These are phyloP conservation scores for Sceloporus tristichus DNA, from an alignment of 2,113 vertebrate species.

Conservation along the genomic window DNA sequence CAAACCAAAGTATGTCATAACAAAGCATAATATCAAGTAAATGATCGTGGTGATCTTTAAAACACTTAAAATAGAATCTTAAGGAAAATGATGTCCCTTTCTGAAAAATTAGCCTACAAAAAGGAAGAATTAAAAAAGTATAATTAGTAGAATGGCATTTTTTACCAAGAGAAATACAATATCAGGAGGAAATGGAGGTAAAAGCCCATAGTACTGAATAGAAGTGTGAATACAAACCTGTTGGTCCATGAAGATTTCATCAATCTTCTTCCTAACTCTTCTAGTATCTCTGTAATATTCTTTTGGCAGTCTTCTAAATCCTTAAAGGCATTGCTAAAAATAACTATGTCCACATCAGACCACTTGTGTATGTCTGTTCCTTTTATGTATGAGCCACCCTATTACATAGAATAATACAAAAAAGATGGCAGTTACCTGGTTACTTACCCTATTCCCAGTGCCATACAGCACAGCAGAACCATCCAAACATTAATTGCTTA, in stretches of 20 bases:
- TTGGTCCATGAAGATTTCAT: constrained; percentile 33
- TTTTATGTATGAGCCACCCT: constrained; percentile 49
- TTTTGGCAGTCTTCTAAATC: constrained; percentile 47
- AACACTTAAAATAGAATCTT: constrained; percentile 51
- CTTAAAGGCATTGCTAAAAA: constrained; percentile 43
- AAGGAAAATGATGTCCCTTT: constrained; percentile 48
- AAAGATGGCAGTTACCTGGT: not conserved
- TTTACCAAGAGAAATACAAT: not conserved
- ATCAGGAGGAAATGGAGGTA: not conserved
- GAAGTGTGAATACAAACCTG: constrained; percentile 29
- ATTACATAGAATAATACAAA: constrained; percentile 3
- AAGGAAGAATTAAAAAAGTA: not conserved
- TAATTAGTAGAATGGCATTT: not conserved
- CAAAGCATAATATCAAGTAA: constrained; percentile 54
- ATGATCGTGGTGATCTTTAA: constrained; percentile 44
- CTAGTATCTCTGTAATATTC: constrained; percentile 24
- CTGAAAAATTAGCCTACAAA: constrained; percentile 49
- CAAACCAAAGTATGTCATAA: constrained; percentile 35
- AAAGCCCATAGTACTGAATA: not conserved
- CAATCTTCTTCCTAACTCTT: constrained; percentile 35
- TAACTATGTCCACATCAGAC: constrained; percentile 50
- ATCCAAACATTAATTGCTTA: not conserved
- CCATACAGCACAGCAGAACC: not conserved
- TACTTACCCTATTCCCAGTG: not conserved
- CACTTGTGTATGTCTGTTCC: constrained; percentile 44